These are phyloP conservation scores for Muscicapa comitata DNA, from an alignment of 2,797 vertebrate species.

Conservation along the genomic window DNA sequence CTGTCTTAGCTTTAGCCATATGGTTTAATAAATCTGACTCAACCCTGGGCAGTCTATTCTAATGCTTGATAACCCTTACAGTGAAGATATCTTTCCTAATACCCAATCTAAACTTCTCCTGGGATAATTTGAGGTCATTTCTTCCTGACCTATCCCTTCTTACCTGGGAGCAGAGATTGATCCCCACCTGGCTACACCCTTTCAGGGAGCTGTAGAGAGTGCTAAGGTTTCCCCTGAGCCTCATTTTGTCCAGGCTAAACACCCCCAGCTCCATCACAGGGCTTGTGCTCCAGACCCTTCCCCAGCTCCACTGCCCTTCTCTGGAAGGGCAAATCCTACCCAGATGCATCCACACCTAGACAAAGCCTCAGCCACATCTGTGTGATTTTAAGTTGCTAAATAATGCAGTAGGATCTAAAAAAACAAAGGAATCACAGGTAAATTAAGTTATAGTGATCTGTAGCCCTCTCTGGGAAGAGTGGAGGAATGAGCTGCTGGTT, in stretches of 20 bases:
- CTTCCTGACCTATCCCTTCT: not conserved
- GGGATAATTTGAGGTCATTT: not conserved
- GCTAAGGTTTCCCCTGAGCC: not conserved
- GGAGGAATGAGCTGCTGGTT: not conserved
- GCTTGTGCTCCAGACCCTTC: not conserved
- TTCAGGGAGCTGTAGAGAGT: not conserved
- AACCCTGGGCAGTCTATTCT: not conserved
- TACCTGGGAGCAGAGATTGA: not conserved
- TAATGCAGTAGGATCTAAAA: not conserved
- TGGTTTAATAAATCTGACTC: not conserved
- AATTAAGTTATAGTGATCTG: not conserved
- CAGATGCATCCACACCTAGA: too few species aligned
- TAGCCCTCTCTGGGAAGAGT: not conserved
- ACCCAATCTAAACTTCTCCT: not conserved
- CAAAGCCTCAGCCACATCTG: not conserved
- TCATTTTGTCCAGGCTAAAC: not conserved
- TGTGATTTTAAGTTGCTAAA: not conserved
- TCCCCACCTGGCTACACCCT: fast-evolving
- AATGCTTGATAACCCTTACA: not conserved
- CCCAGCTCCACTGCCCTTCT: not conserved
- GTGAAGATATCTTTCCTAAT: not conserved
- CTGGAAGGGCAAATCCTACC: not conserved
- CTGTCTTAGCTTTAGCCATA: not conserved
- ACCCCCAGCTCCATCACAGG: not conserved
- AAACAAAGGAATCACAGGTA: not conserved